Conservation (phyloP, 2,113 vertebrate genomes). For the Tor tambroides region DNA sequence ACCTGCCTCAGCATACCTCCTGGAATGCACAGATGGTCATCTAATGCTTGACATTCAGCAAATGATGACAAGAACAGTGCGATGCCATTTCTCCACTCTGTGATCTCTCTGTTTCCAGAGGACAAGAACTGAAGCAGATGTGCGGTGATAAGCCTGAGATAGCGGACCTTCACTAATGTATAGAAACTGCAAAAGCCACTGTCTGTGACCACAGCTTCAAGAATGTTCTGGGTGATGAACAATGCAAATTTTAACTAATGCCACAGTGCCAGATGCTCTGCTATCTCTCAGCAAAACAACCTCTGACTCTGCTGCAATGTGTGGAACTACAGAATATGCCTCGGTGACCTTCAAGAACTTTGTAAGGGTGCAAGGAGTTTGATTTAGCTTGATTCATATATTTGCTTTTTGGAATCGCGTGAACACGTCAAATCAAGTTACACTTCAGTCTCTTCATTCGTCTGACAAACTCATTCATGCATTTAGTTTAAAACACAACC, state of each 20-base stretch:
- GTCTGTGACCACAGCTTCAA: slow-evolving; percentile 42
- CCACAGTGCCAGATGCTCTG: slow-evolving; percentile 45
- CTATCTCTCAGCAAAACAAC: slow-evolving; percentile 14
- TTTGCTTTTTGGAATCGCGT: background rate
- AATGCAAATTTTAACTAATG: slow-evolving; percentile 52
- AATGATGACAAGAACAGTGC: slow-evolving; percentile 52
- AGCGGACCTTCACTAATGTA: slow-evolving; percentile 43
- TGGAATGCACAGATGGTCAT: slow-evolving; percentile 58
- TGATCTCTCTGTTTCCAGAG: slow-evolving; percentile 43
- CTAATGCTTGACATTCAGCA: slow-evolving; percentile 52
- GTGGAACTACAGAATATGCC: background rate
- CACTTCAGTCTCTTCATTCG: background rate
- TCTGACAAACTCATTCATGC: too few relatives aligned
- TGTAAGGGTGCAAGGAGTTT: background rate
- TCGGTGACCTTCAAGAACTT: slow-evolving; percentile 5
- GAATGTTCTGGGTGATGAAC: slow-evolving; percentile 47
- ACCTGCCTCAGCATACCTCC: slow-evolving; percentile 49
- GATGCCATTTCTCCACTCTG: slow-evolving; percentile 45
- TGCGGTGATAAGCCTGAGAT: slow-evolving; percentile 35
- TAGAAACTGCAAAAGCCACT: slow-evolving; percentile 29
- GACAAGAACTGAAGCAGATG: slow-evolving; percentile 39
- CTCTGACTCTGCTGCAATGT: slow-evolving; percentile 25
- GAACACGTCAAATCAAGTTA: background rate
- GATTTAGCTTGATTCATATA: background rate
- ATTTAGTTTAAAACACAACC: background rate